A percentile compares a stretch with the other conserved stretches of the same genome.
phyloP scores from a whole-genome alignment of 2,888 invertebrate genomes.

The Orthonevra nobilis region DNA sequence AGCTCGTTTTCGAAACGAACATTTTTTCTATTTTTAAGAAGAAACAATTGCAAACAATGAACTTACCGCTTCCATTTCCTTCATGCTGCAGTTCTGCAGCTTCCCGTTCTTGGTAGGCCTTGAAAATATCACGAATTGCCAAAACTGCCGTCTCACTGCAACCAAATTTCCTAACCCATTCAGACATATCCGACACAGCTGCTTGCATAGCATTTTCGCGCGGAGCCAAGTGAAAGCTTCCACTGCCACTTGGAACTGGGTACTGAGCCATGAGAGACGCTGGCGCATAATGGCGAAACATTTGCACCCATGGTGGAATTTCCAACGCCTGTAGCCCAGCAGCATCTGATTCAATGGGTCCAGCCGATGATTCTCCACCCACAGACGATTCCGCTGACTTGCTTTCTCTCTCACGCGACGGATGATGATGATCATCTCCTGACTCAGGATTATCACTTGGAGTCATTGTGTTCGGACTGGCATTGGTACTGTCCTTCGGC shows the following conservation, averaged over 20 bases:
- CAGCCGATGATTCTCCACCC: neutral
- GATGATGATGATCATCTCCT: neutral
- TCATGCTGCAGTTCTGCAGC: neutral
- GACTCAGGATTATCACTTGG: neutral
- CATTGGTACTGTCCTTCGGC: neutral
- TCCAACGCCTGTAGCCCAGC: neutral
- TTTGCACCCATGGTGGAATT: slow-evolving; percentile 45
- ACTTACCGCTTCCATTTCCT: slow-evolving; percentile 14
- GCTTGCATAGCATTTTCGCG: neutral
- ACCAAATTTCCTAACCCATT: slow-evolving; percentile 32
- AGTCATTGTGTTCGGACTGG: neutral
- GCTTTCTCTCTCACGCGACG: neutral
- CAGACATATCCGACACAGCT: neutral
- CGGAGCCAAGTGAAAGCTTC: neutral
- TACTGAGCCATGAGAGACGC: slow-evolving; percentile 2
- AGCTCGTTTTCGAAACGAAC: no score
- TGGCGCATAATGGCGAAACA: slow-evolving; percentile 38
- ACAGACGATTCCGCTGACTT: neutral
- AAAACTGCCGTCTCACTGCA: slow-evolving; percentile 14
- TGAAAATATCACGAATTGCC: slow-evolving; percentile 38
- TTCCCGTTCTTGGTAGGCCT: slow-evolving; percentile 4
- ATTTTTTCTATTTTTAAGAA: no score
- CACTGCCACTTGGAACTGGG: neutral
- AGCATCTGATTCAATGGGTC: neutral
- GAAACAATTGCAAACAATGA: no score